Evolutionary conservation across 2,797 vertebrate species (phyloP).

Genomic region (Gymnopithys bicolor): DNA sequence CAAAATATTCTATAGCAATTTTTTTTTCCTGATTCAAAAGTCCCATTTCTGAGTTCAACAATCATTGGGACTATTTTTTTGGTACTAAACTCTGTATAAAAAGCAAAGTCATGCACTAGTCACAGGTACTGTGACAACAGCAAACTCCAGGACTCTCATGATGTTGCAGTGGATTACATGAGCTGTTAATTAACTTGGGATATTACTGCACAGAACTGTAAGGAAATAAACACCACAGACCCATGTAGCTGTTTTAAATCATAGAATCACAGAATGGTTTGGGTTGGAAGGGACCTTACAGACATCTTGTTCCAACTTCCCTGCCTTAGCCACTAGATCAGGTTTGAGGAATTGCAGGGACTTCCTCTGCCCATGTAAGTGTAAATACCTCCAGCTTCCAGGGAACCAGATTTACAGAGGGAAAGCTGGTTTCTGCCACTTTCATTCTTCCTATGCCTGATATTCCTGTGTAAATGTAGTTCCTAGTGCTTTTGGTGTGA

Average conservation of each 20-base stretch:
- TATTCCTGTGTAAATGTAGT: background rate
- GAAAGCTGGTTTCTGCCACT: background rate
- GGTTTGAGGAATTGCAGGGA: background rate
- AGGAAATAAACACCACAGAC: background rate
- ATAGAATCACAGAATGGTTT: background rate
- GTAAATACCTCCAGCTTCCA: background rate
- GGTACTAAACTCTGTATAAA: background rate
- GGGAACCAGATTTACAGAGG: background rate
- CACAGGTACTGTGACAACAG: background rate
- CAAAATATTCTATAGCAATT: background rate
- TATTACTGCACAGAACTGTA: background rate
- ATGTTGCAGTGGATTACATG: background rate
- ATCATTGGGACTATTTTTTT: background rate
- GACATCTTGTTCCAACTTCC: background rate
- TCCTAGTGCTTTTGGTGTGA: background rate
- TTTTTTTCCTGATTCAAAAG: background rate
- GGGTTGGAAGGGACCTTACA: background rate
- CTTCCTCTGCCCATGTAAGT: background rate
- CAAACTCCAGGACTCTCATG: background rate
- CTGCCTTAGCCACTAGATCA: background rate
- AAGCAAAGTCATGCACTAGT: background rate
- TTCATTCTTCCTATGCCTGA: background rate
- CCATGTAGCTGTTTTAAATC: background rate
- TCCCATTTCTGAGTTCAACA: background rate
- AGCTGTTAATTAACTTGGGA: background rate